Percentiles rank a stretch among this genome's conserved stretches.
Evolutionary conservation across 2,797 vertebrate genomes (phyloP).

Genomic region (Hemitrygon akajei): DNA sequence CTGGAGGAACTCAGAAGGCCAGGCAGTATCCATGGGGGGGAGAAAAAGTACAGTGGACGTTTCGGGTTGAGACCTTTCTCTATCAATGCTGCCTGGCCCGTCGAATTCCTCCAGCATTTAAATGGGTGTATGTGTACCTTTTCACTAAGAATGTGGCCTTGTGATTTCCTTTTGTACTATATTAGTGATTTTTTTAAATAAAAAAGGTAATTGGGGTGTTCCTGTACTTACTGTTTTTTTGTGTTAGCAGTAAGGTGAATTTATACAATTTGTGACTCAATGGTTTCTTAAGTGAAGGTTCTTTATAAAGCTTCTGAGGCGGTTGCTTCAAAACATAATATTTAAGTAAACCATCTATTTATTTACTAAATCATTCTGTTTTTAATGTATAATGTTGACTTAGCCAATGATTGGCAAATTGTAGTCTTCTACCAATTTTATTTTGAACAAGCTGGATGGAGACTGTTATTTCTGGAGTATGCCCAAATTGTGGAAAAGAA

Average conservation of each 20-base stretch:
- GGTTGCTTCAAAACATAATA: not conserved
- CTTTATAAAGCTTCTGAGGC: not conserved
- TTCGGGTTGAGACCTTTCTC: too few relatives aligned
- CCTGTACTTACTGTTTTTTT: not conserved
- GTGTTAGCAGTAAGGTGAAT: not conserved
- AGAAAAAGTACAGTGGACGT: too few relatives aligned
- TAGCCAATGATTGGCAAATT: not conserved
- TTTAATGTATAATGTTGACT: not conserved
- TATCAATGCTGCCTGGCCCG: too few relatives aligned
- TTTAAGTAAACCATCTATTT: not conserved
- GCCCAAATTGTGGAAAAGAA: not conserved
- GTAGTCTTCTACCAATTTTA: not conserved
- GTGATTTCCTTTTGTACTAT: not conserved
- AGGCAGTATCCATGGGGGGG: too few relatives aligned
- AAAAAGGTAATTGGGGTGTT: not conserved
- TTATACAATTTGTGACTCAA: not conserved
- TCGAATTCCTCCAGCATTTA: too few relatives aligned
- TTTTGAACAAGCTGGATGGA: not conserved
- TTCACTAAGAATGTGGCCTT: too few relatives aligned
- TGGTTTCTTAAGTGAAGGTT: not conserved
- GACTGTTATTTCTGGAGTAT: not conserved
- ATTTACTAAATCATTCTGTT: not conserved
- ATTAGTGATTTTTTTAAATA: not conserved
- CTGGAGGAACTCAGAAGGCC: too few relatives aligned
- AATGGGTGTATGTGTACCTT: too few relatives aligned